Evolutionary conservation across 2,113 vertebrate species (phyloP).

Genomic region (Struthio camelus): DNA sequence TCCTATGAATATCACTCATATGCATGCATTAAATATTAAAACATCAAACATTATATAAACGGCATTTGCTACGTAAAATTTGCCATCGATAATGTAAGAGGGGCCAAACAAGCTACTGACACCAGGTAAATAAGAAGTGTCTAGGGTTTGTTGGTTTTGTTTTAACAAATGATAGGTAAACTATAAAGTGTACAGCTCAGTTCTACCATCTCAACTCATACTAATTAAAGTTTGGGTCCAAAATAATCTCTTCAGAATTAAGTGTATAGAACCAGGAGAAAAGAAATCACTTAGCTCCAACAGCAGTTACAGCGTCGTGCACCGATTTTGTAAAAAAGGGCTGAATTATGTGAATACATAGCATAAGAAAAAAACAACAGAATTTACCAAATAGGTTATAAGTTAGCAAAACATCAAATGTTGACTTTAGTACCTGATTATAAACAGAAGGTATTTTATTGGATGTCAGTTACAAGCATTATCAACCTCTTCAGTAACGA

Average conservation of each 20-base stretch:
- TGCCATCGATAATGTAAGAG: not conserved
- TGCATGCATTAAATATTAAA: not conserved
- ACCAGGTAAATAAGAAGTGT: not conserved
- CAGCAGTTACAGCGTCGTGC: not conserved
- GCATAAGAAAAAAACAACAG: no score
- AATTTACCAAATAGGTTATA: not conserved
- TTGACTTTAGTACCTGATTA: not conserved
- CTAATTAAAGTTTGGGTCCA: not conserved
- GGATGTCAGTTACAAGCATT: not conserved
- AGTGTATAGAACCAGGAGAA: not conserved
- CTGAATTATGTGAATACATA: not conserved
- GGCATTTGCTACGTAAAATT: not conserved
- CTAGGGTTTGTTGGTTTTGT: not conserved
- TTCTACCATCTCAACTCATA: not conserved
- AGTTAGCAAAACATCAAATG: not conserved
- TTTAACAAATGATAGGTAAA: not conserved
- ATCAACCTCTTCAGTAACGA: not conserved
- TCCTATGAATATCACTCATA: not conserved
- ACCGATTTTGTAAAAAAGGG: not conserved
- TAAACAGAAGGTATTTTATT: conserved; percentile 10
- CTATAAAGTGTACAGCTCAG: not conserved
- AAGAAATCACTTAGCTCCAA: not conserved
- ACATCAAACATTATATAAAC: not conserved
- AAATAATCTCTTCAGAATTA: not conserved
- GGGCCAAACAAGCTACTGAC: not conserved